These are phyloP conservation scores for Kuschelorhynchus macadamiae DNA, from an alignment of 2,888 invertebrate species.

Conservation along the genomic window DNA sequence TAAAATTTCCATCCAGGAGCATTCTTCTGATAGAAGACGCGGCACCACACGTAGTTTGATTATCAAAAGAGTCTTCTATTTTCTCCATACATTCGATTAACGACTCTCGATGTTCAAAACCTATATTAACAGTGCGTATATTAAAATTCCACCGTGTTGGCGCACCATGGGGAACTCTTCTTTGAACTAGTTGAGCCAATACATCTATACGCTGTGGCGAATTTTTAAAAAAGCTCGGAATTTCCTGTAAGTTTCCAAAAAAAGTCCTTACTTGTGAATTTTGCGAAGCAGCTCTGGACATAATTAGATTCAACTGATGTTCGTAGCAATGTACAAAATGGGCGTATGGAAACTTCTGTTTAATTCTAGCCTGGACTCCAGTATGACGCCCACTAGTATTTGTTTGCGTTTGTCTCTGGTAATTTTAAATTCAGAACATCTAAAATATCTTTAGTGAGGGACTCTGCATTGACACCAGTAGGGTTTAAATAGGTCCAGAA, in stretches of 20 bases:
- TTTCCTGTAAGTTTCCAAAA: slow-evolving; percentile 16
- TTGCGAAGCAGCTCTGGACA: slow-evolving; percentile 30
- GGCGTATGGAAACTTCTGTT: slow-evolving; percentile 15
- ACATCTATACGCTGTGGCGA: slow-evolving; percentile 7
- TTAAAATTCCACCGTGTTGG: slow-evolving; percentile 10
- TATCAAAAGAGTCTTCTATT: too few species aligned
- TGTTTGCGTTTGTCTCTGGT: too few species aligned
- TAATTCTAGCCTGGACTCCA: too few species aligned
- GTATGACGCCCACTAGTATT: too few species aligned
- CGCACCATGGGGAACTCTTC: slow-evolving; percentile 4
- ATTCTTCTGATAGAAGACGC: too few species aligned
- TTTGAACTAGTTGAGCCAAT: slow-evolving; percentile 1
- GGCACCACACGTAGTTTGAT: too few species aligned
- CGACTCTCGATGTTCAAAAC: slow-evolving; percentile 14
- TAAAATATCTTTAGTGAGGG: too few species aligned
- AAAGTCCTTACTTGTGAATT: slow-evolving; percentile 7
- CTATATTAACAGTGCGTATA: slow-evolving; percentile 6
- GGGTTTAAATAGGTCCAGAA: too few species aligned
- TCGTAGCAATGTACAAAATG: slow-evolving; percentile 51
- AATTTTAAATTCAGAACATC: too few species aligned
- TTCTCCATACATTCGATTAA: too few species aligned
- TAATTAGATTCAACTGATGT: slow-evolving; percentile 52
- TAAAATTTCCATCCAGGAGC: too few species aligned
- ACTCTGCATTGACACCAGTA: too few species aligned
- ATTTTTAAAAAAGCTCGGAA: slow-evolving; percentile 12